Base-by-base conservation (phyloP, 2,113 vertebrate genomes). In the Cichladusa arquata region DNA sequence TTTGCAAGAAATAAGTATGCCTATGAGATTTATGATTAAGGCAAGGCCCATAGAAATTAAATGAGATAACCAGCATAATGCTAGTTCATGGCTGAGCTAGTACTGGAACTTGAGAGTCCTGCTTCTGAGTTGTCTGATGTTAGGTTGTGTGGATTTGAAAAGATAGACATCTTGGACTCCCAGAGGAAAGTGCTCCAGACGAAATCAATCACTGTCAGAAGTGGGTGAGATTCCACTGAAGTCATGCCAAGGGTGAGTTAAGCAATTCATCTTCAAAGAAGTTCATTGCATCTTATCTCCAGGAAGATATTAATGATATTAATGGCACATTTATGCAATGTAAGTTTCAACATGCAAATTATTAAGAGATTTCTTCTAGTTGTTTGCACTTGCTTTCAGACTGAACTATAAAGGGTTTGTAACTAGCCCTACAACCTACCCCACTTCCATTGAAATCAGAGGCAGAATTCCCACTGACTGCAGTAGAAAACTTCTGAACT, bases 191-290 rank as follows among this genome's bases (percentile, higher is more conserved):
- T 79, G 71, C 51, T 93, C 53, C 84, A 96, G 94, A 96, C 33
- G 0, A 92, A 96, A 97, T 95, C 90, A 91, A 92, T 96, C 92
- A 95, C 90, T 95, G 95, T 85, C 94, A 97, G 48, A 92, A 81
- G 91, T 79, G 71, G 81, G 66, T 91, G 82, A 96, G 91, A 89
- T 87, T 91, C 74, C 58, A 96, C 69, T 97, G 94, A 96, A 96
- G 92, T 85, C 40, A 40, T 54, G 95, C 95, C 96, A 96, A 81
- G 12, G 58, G 33, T 85, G 82, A 97, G 92, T 96, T 97, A 83
- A 91, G 97, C 76, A 97, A 96, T 94, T 90, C 56, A 14, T 83
- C 94, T 97, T 97, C 95, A 97, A 96, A 96, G 93, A 66, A 86
- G 38, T 81, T 86, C 84, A 77, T 73, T 96, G 94, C 78, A 86